phyloP scores from a whole-genome alignment of 2,797 vertebrate genomes.

The Eutrigla gurnardus region DNA sequence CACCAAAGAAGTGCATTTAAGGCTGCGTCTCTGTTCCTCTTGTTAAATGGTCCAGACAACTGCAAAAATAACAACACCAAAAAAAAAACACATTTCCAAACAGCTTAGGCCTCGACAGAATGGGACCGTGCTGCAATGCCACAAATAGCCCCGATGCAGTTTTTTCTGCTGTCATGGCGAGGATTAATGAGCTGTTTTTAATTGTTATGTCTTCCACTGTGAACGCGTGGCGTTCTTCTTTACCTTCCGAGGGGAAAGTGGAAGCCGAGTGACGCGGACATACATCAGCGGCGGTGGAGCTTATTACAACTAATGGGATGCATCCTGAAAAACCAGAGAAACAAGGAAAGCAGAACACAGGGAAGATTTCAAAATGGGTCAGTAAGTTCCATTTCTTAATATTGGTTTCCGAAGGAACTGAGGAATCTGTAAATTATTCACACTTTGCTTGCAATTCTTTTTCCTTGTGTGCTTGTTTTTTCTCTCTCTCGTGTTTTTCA shows the following conservation, averaged over 20 bases:
- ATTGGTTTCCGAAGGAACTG: constrained; percentile 32
- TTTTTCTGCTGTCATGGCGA: constrained; percentile 30
- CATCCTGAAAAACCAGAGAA: constrained; percentile 9
- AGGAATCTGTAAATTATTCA: constrained; percentile 65
- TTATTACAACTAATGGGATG: constrained; percentile 16
- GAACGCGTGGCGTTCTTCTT: neutral
- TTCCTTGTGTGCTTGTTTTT: constrained; percentile 20
- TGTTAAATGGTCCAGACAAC: neutral
- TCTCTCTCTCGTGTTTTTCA: constrained; percentile 35
- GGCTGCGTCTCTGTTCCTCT: constrained; percentile 8
- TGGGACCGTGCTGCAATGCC: constrained; percentile 8
- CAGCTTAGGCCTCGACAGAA: constrained; percentile 15
- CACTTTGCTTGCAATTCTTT: constrained; percentile 13
- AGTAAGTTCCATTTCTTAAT: constrained; percentile 38
- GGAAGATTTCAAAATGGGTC: constrained; percentile 46
- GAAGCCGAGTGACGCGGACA: constrained; percentile 10
- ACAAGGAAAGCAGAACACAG: constrained; percentile 34
- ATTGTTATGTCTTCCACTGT: constrained; percentile 34
- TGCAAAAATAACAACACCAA: neutral
- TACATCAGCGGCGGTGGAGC: constrained; percentile 4
- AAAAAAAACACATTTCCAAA: neutral
- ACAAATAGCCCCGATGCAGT: constrained; percentile 30
- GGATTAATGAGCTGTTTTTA: constrained; percentile 56
- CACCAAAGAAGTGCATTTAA: neutral
- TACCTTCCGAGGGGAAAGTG: constrained; percentile 15